Evolutionary conservation across 2,888 invertebrate species (phyloP).

Genomic region (Steromphala cineraria): DNA sequence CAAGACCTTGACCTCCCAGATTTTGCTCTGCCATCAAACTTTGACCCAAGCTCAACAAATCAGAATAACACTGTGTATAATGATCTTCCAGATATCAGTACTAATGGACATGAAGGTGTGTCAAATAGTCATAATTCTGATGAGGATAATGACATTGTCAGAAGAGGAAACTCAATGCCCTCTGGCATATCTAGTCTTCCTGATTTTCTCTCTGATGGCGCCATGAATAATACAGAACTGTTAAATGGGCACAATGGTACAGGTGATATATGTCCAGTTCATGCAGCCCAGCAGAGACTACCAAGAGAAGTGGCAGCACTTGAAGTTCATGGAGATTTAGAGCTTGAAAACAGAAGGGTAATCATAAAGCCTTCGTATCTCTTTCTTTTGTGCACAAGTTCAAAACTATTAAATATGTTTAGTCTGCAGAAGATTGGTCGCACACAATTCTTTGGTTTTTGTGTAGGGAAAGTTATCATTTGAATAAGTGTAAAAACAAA

Average conservation of each 20-base stretch:
- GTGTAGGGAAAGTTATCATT: no score
- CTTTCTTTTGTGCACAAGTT: neutral
- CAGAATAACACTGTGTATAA: neutral
- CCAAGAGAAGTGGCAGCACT: conserved; percentile 16
- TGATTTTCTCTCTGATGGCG: conserved; percentile 69
- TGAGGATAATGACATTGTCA: conserved; percentile 14
- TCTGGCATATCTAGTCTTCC: conserved; percentile 60
- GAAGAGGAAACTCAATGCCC: conserved; percentile 14
- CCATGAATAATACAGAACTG: conserved; percentile 22
- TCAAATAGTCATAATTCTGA: neutral
- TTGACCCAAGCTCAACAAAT: neutral
- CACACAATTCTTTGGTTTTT: neutral
- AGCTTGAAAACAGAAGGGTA: conserved; percentile 44
- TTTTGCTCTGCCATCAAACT: conserved; percentile 41
- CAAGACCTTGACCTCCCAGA: conserved; percentile 57
- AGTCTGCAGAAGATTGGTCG: neutral
- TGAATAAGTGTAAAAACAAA: no score
- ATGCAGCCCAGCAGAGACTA: conserved; percentile 12
- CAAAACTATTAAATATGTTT: neutral
- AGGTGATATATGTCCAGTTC: neutral
- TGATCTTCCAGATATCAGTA: conserved; percentile 29
- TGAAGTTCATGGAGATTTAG: conserved; percentile 45
- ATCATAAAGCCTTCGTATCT: neutral
- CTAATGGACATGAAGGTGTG: neutral
- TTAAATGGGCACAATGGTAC: neutral